phyloP scores from a whole-genome alignment of 2,113 vertebrate species.

The Narcine bancroftii region DNA sequence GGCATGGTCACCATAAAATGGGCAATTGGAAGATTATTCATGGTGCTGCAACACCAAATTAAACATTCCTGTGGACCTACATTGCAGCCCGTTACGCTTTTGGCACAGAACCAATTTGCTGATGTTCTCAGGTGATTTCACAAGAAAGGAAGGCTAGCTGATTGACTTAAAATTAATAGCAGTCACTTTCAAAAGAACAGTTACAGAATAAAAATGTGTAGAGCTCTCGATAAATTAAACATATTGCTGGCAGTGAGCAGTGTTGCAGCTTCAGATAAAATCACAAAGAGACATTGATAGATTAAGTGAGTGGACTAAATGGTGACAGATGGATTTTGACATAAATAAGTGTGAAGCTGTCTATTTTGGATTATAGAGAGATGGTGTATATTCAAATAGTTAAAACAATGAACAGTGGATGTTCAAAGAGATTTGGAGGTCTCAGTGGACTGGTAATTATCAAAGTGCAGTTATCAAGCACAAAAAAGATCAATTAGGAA shows the following conservation, averaged over 20 bases:
- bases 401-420: too few species aligned
- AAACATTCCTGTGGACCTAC: background rate
- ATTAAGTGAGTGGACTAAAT: too few species aligned
- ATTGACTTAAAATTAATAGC: background rate
- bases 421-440: too few species aligned
- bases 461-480: too few species aligned
- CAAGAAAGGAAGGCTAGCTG: background rate
- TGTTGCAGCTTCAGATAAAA: background rate
- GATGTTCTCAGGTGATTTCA: background rate
- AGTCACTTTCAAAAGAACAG: background rate
- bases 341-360: too few species aligned
- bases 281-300: background rate
- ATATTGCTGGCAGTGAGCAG: background rate
- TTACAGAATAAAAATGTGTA: background rate
- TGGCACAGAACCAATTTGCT: background rate
- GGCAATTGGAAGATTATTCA: background rate
- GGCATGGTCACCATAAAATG: background rate
- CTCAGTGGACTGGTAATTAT: too few species aligned
- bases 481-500: too few species aligned
- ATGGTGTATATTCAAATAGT: too few species aligned
- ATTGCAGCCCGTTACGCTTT: background rate
- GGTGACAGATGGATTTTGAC: too few species aligned
- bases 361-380: too few species aligned
- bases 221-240: background rate
- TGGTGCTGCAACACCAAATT: background rate